Conservation (phyloP, 2,113 vertebrate genomes). For the Corythornis vintsioides region DNA sequence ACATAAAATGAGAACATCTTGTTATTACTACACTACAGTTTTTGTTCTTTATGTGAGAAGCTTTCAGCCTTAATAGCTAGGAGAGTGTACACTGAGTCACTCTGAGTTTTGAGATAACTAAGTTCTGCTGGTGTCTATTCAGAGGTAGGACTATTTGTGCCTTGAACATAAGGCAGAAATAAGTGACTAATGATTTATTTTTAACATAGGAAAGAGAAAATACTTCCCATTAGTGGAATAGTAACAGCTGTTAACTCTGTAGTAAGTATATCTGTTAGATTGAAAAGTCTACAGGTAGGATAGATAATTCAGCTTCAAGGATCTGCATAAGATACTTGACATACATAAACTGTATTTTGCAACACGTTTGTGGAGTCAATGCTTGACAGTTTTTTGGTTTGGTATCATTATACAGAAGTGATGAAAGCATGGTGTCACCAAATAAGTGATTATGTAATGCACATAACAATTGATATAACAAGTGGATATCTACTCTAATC, state of each 20-base stretch:
- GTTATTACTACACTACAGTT: neutral
- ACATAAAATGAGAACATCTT: neutral
- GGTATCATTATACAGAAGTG: neutral
- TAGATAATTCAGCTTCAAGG: slow-evolving; percentile 30
- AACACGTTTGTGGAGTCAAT: neutral
- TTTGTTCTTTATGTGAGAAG: slow-evolving; percentile 38
- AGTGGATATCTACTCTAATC: neutral
- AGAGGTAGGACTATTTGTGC: neutral
- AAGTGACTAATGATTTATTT: slow-evolving; percentile 3
- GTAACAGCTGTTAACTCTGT: slow-evolving; percentile 15
- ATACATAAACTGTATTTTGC: neutral
- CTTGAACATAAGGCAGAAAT: slow-evolving; percentile 4
- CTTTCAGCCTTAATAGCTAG: slow-evolving; percentile 32
- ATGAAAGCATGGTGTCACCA: neutral
- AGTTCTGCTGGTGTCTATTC: slow-evolving; percentile 11
- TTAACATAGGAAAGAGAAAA: slow-evolving; percentile 23
- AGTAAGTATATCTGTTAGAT: neutral
- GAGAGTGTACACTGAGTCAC: neutral
- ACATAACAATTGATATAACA: neutral
- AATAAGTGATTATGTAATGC: neutral
- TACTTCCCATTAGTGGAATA: slow-evolving; percentile 11
- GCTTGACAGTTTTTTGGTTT: neutral
- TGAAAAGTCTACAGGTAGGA: neutral
- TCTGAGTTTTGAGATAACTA: slow-evolving; percentile 6
- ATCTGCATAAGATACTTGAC: neutral